These are phyloP conservation scores for Zeus faber DNA, from an alignment of 2,113 vertebrate species.

Conservation along the genomic window DNA sequence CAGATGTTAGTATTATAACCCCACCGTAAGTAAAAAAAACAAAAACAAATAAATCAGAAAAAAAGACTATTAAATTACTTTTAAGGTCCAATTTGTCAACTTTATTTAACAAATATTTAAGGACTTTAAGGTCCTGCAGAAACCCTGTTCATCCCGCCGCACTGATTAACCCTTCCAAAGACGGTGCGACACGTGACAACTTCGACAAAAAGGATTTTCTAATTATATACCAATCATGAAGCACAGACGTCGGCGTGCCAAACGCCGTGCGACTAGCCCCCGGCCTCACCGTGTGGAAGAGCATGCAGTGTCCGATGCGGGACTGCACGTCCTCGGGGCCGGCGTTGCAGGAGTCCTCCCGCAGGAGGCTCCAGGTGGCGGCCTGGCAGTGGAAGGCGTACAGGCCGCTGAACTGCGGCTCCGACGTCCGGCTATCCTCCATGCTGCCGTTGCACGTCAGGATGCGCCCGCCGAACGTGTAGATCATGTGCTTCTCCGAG, in stretches of 20 bases:
- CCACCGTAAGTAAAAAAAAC: too few species aligned
- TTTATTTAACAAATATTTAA: too few species aligned
- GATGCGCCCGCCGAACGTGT: slow-evolving; percentile 96
- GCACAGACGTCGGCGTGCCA: neutral
- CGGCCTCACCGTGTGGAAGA: slow-evolving; percentile 85
- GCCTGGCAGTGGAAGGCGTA: slow-evolving; percentile 92
- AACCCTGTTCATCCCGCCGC: too few species aligned
- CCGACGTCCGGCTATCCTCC: slow-evolving; percentile 92
- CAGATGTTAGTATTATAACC: too few species aligned
- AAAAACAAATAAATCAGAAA: too few species aligned
- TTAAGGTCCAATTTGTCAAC: too few species aligned
- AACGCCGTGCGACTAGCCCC: neutral
- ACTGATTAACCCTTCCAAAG: too few species aligned
- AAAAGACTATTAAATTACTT: too few species aligned
- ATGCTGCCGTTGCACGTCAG: slow-evolving; percentile 94
- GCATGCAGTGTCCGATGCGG: slow-evolving; percentile 98
- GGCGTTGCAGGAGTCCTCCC: slow-evolving; percentile 97
- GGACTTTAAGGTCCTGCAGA: too few species aligned
- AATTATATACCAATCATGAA: too few species aligned
- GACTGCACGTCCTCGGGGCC: slow-evolving; percentile 97
- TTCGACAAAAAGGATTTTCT: too few species aligned
- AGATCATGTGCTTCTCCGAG: slow-evolving; percentile 99
- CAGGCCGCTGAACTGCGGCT: slow-evolving; percentile 96
- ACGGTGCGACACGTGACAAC: too few species aligned
- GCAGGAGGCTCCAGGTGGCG: slow-evolving; percentile 88